Evolutionary conservation across 2,888 invertebrate genomes (phyloP).

Genomic region (Dyspetes luteomarginatus): DNA sequence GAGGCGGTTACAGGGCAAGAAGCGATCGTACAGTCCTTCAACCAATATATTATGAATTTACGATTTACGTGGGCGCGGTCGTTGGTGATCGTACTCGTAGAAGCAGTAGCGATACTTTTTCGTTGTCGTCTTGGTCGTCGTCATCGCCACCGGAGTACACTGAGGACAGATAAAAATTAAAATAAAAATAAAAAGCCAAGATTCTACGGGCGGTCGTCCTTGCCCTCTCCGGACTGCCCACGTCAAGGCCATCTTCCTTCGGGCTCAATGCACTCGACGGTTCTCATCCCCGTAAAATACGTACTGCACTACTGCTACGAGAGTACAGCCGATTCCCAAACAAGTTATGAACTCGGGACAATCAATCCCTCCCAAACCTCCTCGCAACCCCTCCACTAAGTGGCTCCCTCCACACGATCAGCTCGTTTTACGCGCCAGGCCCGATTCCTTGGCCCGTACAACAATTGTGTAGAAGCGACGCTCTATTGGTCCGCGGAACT

Average conservation of each 20-base stretch:
- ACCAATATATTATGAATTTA: background rate
- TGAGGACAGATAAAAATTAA: conserved; percentile 73
- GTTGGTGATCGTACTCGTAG: conserved; percentile 31
- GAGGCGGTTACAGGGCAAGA: too few relatives aligned
- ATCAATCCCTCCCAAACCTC: background rate
- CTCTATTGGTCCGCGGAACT: too few relatives aligned
- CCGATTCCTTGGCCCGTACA: too few relatives aligned
- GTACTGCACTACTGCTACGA: conserved; percentile 24
- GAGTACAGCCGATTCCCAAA: conserved; percentile 19
- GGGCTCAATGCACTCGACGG: background rate
- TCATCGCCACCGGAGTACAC: conserved; percentile 56
- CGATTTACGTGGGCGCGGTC: conserved; percentile 69
- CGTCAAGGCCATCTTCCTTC: conserved; percentile 79
- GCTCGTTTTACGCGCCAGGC: too few relatives aligned
- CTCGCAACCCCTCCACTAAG: too few relatives aligned
- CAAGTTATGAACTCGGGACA: background rate
- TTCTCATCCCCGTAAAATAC: conserved; percentile 36
- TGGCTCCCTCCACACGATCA: too few relatives aligned
- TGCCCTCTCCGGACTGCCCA: conserved; percentile 81
- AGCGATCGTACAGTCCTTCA: background rate
- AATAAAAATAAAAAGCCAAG: conserved; percentile 71
- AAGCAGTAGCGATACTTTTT: conserved; percentile 12
- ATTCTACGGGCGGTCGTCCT: conserved; percentile 81
- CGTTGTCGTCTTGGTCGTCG: conserved; percentile 23
- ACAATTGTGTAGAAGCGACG: too few relatives aligned